Base-by-base conservation (phyloP, 2,113 vertebrate species). In the Cricetomys ansorgei region DNA sequence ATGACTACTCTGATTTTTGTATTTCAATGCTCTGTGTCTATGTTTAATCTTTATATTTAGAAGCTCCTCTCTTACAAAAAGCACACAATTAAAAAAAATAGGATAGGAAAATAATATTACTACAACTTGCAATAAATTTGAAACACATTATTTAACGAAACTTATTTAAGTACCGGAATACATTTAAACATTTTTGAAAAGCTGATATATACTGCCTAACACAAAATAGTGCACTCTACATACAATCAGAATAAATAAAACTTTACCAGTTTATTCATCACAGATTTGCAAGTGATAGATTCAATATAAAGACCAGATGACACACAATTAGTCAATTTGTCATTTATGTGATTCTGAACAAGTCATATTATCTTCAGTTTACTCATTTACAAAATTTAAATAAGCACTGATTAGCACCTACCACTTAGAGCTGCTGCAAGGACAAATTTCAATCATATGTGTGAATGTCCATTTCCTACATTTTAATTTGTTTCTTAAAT, bases 401-500 rank as follows among this genome's bases (percentile, higher is more conserved):
- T 72, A 45, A 29, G 73, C 43, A 37, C 77, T 31, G 37, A 70
- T 37, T 53, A 89, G 48, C 29, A 67, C 31, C 40, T 92, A 92
- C 11, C 23, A 62, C 29, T 9, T 89, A 81, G 25, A 59, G 10
- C n/a, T 84, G 65, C 31, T 70, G 19, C 72, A 40, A 57, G 16
- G 50, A 89, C 70, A 85, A 84, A 95, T 75, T 57, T 40, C 89
- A 7, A 76, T 29, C 25, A 89, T 75, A 48, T 10, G 31, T 88
- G 40, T 84, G 31, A 85, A 25, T 62, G 75, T 7, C n/a, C 88
- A 37, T 43, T 57, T 67, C 16, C n/a, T 81, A 80, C 1, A 76
- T 43, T 94, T 94, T 57, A 57, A 59, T 92, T 81, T 27, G 77
- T 92, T n/a, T n/a, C n/a, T n/a, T n/a, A n/a, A n/a, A n/a, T n/a